A percentile compares a stretch with the other conserved stretches of the same genome.
Conservation (phyloP, 2,888 invertebrate species). For the Reticulitermes lucifugus region DNA sequence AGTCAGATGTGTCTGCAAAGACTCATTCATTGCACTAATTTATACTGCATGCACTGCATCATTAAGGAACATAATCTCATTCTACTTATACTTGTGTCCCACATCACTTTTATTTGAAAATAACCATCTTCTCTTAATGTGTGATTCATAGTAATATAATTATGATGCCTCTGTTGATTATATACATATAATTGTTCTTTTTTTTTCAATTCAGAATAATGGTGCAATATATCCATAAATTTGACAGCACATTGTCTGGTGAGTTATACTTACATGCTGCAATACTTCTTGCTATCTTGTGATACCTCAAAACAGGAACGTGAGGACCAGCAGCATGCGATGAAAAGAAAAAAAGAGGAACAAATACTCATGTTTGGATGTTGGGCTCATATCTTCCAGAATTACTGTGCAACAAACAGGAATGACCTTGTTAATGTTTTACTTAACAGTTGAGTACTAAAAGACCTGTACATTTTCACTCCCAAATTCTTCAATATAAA, state of each 20-base stretch:
- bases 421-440: background rate
- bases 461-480: background rate
- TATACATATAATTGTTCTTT: background rate
- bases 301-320: background rate
- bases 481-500: background rate
- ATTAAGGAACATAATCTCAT: background rate
- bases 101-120: background rate
- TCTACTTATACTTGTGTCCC: background rate
- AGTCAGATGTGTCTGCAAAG: too few species aligned
- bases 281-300: background rate
- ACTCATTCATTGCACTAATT: too few species aligned
- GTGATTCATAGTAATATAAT: background rate
- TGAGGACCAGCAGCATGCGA: background rate
- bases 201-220: background rate
- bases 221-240: background rate
- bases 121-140: background rate
- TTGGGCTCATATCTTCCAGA: background rate
- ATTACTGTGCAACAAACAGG: background rate
- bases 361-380: background rate
- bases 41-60: background rate
- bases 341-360: background rate
- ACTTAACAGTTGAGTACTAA: background rate
- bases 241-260: background rate
- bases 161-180: too few species aligned
- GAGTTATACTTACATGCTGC: background rate